Conservation (phyloP, 2,113 vertebrate species). For the Dicerorhinus sumatrensis region DNA sequence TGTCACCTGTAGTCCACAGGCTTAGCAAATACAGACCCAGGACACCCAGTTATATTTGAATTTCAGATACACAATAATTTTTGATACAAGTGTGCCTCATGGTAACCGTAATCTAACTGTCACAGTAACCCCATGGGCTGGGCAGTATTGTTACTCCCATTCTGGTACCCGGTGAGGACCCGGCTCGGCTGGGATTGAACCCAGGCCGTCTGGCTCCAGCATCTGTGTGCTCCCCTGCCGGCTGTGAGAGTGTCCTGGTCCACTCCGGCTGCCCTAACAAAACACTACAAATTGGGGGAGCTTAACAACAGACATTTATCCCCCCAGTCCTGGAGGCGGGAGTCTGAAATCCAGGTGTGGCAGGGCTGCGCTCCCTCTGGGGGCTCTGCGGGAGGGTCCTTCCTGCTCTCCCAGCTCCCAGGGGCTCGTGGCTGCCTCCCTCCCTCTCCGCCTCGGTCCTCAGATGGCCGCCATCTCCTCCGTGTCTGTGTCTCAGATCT, state of each 20-base stretch:
- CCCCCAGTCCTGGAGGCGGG: not conserved
- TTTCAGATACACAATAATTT: not conserved
- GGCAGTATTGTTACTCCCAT: not conserved
- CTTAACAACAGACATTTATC: not conserved
- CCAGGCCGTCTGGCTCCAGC: not conserved
- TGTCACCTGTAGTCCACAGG: fast-evolving
- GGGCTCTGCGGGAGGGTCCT: not conserved
- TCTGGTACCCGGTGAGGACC: not conserved
- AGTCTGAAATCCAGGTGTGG: not conserved
- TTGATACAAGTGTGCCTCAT: not conserved
- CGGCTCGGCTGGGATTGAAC: not conserved
- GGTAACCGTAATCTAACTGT: not conserved
- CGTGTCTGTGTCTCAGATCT: no score
- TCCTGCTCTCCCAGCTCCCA: not conserved
- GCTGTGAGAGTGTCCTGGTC: no score
- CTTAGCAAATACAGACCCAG: not conserved
- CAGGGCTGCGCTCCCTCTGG: fast-evolving
- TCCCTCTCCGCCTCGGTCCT: not conserved
- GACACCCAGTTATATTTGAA: no score
- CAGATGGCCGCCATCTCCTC: not conserved
- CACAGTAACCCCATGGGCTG: not conserved
- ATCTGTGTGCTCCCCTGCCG: no score
- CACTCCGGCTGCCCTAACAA: fast-evolving
- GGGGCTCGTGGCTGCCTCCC: not conserved
- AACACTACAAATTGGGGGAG: not conserved